phyloP scores from a whole-genome alignment of 2,888 invertebrate genomes.

The Lepidonotus clava region DNA sequence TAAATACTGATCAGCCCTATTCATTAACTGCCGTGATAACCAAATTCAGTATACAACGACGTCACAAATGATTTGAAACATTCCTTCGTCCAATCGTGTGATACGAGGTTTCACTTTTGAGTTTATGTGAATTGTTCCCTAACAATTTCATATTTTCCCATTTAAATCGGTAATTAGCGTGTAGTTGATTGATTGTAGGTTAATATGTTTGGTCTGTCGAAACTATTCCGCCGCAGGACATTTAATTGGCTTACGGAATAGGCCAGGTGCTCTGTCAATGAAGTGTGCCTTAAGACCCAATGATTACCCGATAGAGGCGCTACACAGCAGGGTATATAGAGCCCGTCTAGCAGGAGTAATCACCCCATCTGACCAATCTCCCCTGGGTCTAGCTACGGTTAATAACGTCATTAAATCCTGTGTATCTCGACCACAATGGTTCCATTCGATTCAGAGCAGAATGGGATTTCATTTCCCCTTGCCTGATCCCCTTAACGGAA shows the following conservation, averaged over 20 bases:
- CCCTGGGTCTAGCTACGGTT: background rate
- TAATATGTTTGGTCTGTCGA: background rate
- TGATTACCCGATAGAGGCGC: background rate
- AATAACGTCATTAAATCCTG: constrained; percentile 27
- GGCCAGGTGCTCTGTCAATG: constrained; percentile 8
- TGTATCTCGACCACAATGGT: background rate
- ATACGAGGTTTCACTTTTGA: no score
- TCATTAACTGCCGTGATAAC: no score
- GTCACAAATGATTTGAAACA: no score
- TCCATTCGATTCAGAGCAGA: constrained; percentile 8
- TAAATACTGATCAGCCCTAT: no score
- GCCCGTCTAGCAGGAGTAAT: no score
- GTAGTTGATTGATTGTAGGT: constrained; percentile 14
- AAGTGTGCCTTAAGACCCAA: background rate
- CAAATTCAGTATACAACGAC: no score
- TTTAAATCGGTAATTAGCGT: background rate
- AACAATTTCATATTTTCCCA: no score
- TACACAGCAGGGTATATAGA: no score
- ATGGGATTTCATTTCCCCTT: background rate
- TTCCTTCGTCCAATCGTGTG: no score
- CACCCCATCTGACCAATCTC: no score
- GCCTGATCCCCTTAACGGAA: background rate
- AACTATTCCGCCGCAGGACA: background rate
- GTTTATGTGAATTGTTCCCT: no score
- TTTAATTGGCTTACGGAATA: background rate